These are phyloP conservation scores for Heliconius ismenius DNA, from an alignment of 2,888 invertebrate genomes.

Conservation along the genomic window DNA sequence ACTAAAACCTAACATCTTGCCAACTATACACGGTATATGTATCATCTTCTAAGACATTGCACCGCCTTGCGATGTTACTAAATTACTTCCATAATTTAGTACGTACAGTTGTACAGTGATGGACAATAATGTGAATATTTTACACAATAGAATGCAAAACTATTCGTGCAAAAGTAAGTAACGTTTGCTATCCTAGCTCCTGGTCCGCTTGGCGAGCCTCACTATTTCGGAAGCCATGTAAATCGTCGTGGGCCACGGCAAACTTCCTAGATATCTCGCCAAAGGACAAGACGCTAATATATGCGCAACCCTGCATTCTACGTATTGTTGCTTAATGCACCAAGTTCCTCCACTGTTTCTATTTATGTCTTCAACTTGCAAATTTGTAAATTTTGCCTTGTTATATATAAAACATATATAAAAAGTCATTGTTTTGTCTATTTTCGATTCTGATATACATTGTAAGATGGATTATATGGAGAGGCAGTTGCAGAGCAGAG, in stretches of 20 bases:
- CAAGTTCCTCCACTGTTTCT: slow-evolving; percentile 69
- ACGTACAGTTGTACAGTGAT: slow-evolving; percentile 31
- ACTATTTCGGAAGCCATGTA: slow-evolving; percentile 78
- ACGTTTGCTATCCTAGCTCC: slow-evolving; percentile 42
- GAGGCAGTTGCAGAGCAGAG: too few relatives aligned
- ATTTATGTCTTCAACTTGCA: slow-evolving; percentile 64
- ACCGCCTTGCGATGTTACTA: background rate
- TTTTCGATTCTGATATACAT: slow-evolving; percentile 7
- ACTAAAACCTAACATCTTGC: slow-evolving; percentile 6
- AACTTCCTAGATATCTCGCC: slow-evolving; percentile 77
- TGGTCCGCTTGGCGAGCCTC: slow-evolving; percentile 62
- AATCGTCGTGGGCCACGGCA: slow-evolving; percentile 71
- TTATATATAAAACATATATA: slow-evolving; percentile 46
- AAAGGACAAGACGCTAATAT: slow-evolving; percentile 81
- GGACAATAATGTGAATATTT: slow-evolving; percentile 42
- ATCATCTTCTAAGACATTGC: slow-evolving; percentile 14
- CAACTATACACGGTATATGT: slow-evolving; percentile 1
- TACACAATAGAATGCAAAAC: slow-evolving; percentile 41
- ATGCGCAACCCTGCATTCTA: slow-evolving; percentile 76
- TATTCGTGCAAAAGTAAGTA: slow-evolving; percentile 44
- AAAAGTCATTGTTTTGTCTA: slow-evolving; percentile 42
- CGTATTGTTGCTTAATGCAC: slow-evolving; percentile 76
- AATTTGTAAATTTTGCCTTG: slow-evolving; percentile 53
- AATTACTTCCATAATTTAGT: slow-evolving; percentile 37
- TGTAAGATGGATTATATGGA: background rate